These are phyloP conservation scores for Geothlypis trichas DNA, from an alignment of 2,113 vertebrate genomes.

Conservation along the genomic window DNA sequence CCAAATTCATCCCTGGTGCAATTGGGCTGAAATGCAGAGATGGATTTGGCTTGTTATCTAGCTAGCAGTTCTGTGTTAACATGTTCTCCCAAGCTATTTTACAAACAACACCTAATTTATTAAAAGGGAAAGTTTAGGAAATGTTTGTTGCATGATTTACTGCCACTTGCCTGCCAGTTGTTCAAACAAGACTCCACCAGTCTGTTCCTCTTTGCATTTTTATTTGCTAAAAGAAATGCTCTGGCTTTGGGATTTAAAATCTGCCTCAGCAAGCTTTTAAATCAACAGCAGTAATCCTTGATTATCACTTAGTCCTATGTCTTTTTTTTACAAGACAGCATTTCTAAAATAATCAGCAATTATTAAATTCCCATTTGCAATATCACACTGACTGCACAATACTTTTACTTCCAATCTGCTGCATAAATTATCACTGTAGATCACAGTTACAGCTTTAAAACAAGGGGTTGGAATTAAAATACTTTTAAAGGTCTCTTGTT, in stretches of 20 bases:
- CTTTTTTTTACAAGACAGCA: background rate
- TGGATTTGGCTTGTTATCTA: constrained; percentile 34
- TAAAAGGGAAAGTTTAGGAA: constrained; percentile 23
- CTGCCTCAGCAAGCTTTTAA: constrained; percentile 3
- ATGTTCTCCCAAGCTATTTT: constrained; percentile 16
- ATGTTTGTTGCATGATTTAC: constrained; percentile 11
- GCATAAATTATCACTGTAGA: background rate
- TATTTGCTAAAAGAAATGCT: constrained; percentile 17
- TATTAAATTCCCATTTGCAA: constrained; percentile 12
- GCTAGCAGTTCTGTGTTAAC: background rate
- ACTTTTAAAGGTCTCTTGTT: background rate
- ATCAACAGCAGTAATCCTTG: constrained; percentile 10
- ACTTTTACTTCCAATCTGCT: background rate
- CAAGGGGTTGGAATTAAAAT: background rate
- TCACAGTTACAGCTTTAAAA: background rate
- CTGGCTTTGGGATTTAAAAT: background rate
- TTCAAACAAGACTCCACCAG: background rate
- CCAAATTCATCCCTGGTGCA: constrained; percentile 46
- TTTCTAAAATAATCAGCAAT: constrained; percentile 26
- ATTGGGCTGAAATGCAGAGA: background rate
- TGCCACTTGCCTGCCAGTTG: constrained; percentile 23
- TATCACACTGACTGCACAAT: background rate
- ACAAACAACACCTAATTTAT: constrained; percentile 32
- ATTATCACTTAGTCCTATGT: constrained; percentile 3
- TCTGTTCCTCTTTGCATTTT: background rate